Percentiles rank a stretch among this genome's conserved stretches.
Conservation (phyloP, 2,888 invertebrate genomes). For the Macrophya annulata region DNA sequence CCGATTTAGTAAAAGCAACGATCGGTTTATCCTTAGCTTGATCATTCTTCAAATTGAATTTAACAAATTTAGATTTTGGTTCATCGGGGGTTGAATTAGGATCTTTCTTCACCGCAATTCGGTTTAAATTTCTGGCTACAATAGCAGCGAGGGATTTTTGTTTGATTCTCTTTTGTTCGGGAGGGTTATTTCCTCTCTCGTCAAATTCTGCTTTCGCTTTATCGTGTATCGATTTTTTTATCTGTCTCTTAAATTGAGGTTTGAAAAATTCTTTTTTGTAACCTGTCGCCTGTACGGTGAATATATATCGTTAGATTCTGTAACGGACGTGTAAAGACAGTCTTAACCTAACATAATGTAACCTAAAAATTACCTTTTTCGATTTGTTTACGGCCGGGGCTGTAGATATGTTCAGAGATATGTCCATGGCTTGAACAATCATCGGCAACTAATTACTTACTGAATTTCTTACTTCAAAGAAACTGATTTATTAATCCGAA, state of each 20-base stretch:
- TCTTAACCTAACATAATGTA: slow-evolving; percentile 57
- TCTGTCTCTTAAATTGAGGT: slow-evolving; percentile 60
- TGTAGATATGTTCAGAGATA: slow-evolving; percentile 73
- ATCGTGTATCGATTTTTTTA: slow-evolving; percentile 57
- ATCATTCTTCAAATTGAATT: not conserved
- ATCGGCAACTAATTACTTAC: slow-evolving; percentile 58
- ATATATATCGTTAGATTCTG: not conserved
- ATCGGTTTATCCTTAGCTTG: slow-evolving; percentile 49
- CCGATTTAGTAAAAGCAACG: slow-evolving; percentile 67
- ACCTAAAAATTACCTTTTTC: slow-evolving; percentile 70
- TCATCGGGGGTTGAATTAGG: not conserved
- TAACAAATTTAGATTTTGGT: not conserved
- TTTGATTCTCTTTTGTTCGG: slow-evolving; percentile 69
- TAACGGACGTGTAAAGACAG: not conserved
- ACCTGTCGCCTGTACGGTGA: slow-evolving; percentile 57
- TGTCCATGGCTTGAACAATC: slow-evolving; percentile 73
- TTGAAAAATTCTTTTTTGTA: slow-evolving; percentile 63
- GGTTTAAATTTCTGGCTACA: slow-evolving; percentile 68
- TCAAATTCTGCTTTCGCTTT: not conserved
- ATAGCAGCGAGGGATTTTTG: slow-evolving; percentile 73
- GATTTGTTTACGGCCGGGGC: slow-evolving; percentile 58
- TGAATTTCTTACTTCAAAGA: not conserved
- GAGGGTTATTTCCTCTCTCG: slow-evolving; percentile 38
- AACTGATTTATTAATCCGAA: not conserved
- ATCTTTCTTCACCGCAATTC: not conserved